phyloP scores from a whole-genome alignment of 2,797 vertebrate species.

The Percopsis omiscomaycus region DNA sequence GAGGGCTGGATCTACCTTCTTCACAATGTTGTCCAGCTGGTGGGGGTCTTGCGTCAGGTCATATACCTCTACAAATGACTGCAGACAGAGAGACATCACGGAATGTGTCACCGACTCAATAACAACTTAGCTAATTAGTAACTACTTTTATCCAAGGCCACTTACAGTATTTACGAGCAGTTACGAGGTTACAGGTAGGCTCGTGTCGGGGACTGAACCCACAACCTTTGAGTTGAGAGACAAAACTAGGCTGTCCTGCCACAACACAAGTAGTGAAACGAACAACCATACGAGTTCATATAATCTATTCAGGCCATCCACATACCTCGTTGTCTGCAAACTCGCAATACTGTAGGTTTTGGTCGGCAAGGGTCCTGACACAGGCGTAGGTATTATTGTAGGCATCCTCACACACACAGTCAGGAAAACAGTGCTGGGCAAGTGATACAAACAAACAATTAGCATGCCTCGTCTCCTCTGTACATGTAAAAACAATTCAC shows the following conservation, averaged over 20 bases:
- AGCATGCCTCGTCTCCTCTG: no score
- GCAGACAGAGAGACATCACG: neutral
- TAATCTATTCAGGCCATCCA: neutral
- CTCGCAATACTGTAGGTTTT: conserved; percentile 82
- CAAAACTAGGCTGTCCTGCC: no score
- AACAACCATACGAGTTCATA: neutral
- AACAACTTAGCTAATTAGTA: neutral
- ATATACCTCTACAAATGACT: conserved; percentile 82
- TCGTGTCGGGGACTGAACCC: no score
- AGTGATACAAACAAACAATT: conserved; percentile 3
- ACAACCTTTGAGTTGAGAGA: no score
- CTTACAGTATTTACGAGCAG: no score
- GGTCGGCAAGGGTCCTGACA: conserved; percentile 65
- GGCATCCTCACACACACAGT: conserved; percentile 83
- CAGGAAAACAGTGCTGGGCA: conserved; percentile 79
- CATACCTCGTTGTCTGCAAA: conserved; percentile 81
- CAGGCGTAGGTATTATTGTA: conserved; percentile 85
- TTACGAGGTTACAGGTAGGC: no score
- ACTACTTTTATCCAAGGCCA: neutral
- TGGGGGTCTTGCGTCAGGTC: conserved; percentile 76
- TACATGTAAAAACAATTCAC: no score
- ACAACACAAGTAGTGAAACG: neutral
- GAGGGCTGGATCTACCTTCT: conserved; percentile 77
- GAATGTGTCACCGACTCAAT: neutral
- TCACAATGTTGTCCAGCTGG: conserved; percentile 82